Conservation (phyloP, 37 sponge, comb jelly and placozoan genomes). For the Diacarnus erythraeanus region DNA sequence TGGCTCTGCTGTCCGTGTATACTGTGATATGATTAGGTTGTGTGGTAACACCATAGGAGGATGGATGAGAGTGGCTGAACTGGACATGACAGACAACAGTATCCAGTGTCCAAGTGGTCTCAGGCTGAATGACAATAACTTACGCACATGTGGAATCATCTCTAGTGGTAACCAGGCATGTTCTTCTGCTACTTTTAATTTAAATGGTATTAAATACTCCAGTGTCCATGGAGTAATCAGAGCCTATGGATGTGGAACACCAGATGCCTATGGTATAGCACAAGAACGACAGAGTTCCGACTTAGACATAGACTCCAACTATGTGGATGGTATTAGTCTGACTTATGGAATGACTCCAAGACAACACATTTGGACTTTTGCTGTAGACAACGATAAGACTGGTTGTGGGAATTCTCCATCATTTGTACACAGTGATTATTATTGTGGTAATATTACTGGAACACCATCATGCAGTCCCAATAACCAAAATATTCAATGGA, state of each 20-base stretch:
- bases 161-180: background rate
- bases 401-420: no score
- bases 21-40: constrained; percentile 31
- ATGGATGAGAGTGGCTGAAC: constrained; percentile 23
- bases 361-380: constrained; percentile 34
- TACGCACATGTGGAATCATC: background rate
- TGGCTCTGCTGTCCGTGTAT: constrained; percentile 2
- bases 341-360: constrained; percentile 19
- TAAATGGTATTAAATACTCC: constrained; percentile 5
- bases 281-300: background rate
- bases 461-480: no score
- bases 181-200: background rate
- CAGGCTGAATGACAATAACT: background rate
- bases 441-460: background rate
- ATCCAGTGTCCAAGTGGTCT: constrained; percentile 14
- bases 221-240: constrained; percentile 26
- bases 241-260: constrained; percentile 18
- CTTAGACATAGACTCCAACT: constrained; percentile 9
- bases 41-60: constrained; percentile 8
- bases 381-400: background rate
- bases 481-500: no score
- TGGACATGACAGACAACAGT: constrained; percentile 14
- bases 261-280: constrained; percentile 6
- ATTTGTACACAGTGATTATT: no score
- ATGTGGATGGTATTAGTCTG: constrained; percentile 30